Conservation (phyloP, 1,140 invertebrate genomes). For the Brachystomella parvula region DNA sequence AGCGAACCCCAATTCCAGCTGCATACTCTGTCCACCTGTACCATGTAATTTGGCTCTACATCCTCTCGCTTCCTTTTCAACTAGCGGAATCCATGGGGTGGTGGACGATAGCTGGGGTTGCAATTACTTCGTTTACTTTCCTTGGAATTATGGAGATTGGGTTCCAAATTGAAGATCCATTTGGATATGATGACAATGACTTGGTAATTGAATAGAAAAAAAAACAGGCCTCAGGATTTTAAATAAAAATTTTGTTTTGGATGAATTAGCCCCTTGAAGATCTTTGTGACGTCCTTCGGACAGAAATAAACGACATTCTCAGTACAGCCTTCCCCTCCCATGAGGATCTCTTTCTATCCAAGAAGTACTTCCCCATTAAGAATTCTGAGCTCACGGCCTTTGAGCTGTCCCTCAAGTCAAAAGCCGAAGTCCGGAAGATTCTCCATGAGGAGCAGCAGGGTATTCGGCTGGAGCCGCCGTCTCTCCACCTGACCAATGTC, state of each 20-base stretch:
- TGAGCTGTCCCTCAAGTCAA: background rate
- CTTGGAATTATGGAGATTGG: conserved; percentile 22
- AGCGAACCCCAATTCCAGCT: conserved; percentile 27
- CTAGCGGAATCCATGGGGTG: conserved; percentile 10
- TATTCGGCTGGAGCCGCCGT: background rate
- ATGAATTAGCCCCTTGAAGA: conserved; percentile 22
- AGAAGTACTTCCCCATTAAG: background rate
- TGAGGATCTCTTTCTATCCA: conserved; percentile 10
- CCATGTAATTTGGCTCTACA: conserved; percentile 25
- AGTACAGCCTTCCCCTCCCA: background rate
- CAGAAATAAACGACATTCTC: conserved; percentile 15
- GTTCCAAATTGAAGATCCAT: conserved; percentile 24
- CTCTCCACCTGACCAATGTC: background rate
- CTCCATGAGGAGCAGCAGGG: background rate
- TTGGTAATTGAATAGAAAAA: conserved; percentile 3
- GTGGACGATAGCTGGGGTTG: conserved; percentile 20
- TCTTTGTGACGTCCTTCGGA: conserved; percentile 7
- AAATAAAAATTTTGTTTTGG: background rate
- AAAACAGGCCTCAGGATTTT: no score
- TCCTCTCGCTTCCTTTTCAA: conserved; percentile 21
- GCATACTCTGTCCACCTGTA: conserved; percentile 26
- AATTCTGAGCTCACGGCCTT: background rate
- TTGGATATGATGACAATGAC: conserved; percentile 25
- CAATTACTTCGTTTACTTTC: conserved; percentile 14
- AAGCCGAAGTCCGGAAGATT: background rate